A percentile compares a stretch with the other conserved stretches of the same genome.
These are phyloP conservation scores for Eptesicus fuscus DNA, from an alignment of 2,113 vertebrate species.

Conservation along the genomic window DNA sequence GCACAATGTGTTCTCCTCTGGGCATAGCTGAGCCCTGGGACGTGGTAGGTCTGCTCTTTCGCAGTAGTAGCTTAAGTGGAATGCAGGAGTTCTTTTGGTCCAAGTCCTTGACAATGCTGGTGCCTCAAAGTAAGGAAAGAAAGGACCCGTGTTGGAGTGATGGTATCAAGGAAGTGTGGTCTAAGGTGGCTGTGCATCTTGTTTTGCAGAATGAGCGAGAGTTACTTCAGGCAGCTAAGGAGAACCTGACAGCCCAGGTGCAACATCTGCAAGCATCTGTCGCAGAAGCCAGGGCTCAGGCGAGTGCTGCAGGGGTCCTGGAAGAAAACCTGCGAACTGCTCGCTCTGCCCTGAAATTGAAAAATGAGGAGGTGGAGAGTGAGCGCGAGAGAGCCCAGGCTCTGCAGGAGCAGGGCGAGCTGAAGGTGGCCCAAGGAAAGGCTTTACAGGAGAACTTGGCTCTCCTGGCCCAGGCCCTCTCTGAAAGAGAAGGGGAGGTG, in stretches of 20 bases:
- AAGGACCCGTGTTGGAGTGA: not conserved
- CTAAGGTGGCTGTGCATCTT: constrained; percentile 15
- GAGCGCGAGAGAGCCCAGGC: constrained; percentile 71
- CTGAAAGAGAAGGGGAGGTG: constrained; percentile 74
- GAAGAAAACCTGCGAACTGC: constrained; percentile 75
- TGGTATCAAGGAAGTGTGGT: not conserved
- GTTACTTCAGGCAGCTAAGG: constrained; percentile 67
- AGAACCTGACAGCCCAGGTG: constrained; percentile 68
- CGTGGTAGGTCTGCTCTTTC: not conserved
- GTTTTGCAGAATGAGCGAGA: constrained; percentile 74
- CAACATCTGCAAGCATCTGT: constrained; percentile 72
- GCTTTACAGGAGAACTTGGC: constrained; percentile 73
- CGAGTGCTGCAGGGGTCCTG: constrained; percentile 59
- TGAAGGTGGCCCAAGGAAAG: constrained; percentile 72
- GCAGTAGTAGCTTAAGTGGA: not conserved
- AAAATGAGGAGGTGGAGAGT: constrained; percentile 72
- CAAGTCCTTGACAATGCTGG: not conserved
- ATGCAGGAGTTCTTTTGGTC: not conserved
- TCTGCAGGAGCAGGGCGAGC: constrained; percentile 68
- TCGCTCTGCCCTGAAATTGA: constrained; percentile 73
- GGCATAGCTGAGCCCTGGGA: not conserved
- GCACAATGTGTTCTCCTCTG: not conserved
- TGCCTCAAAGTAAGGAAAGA: not conserved
- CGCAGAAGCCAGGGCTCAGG: constrained; percentile 72
- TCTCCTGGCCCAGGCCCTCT: constrained; percentile 57